Base-by-base conservation (phyloP, 2,888 invertebrate genomes). In the Halictus quadricinctus region DNA sequence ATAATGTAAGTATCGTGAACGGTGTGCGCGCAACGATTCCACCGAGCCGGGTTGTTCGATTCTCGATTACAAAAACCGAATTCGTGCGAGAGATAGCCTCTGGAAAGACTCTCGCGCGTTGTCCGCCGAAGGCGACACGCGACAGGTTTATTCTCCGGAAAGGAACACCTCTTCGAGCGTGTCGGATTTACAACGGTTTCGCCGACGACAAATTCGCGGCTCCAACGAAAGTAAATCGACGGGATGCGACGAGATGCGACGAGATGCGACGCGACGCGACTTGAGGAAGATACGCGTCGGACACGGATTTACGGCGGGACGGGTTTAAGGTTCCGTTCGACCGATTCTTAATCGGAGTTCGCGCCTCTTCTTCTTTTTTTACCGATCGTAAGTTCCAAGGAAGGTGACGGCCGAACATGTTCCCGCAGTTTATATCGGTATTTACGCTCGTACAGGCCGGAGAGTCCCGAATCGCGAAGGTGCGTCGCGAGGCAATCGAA, bases 1-100 rank as follows among this genome's bases (percentile, higher is more conserved):
- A 89, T 89, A 89, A 89, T 78, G 82, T 80, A 73, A 50, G 79
- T 73, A 77, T 86, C 72, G 84, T 73, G 46, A 46, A 3, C 79
- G 29, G 64, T 64, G 64, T 29, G 36, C 72, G 75, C 74, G 76
- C 77, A 70, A 43, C 70, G 43, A 43, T 70, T 70, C 69, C 69
- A 8, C 69, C 69, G 69, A 69, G 36, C 41, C 36, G 69, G 41
- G 69, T 41, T 69, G 69, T 41, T 36, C 21, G 69, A 69, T 41
- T 69, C 41, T 21, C 69, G 69, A 69, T 69, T 41, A 41, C 41
- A 41, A 69, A 41, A 69, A 69, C 41, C 41, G 69, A 41, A 41
- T 21, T 41, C 69, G 69, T 21, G 41, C 18, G 69, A 18, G 69
- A 36, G 69, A 69, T 41, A 69, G 36, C 41, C 69, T 21, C 41